A percentile compares a stretch with the other conserved stretches of the same genome.
phyloP scores from a whole-genome alignment of 2,797 vertebrate genomes.

The Sylvilagus floridanus region DNA sequence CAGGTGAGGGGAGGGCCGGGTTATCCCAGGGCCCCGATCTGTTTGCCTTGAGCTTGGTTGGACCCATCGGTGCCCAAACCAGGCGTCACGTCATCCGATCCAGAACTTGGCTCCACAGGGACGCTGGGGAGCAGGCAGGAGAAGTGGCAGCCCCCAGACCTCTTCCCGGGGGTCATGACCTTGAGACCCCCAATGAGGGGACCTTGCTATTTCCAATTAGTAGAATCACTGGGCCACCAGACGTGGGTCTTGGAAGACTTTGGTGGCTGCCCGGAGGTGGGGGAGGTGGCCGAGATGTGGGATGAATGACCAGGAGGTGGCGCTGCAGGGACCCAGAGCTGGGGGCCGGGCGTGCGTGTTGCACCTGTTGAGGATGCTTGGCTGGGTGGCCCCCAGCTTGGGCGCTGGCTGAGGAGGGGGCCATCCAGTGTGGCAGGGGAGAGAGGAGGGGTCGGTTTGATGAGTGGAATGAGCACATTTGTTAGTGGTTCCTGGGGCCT shows the following conservation, averaged over 20 bases:
- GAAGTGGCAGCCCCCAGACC: background rate
- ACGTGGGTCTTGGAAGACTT: background rate
- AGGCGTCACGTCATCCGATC: accelerated
- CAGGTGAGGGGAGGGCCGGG: accelerated
- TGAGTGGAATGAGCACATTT: background rate
- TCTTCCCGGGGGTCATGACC: too few species aligned
- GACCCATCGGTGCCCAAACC: background rate
- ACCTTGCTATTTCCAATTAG: accelerated
- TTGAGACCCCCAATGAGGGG: background rate
- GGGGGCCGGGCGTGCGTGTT: too few species aligned
- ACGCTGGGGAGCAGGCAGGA: accelerated
- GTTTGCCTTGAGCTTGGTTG: background rate
- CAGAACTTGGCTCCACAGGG: background rate
- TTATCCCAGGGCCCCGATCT: background rate
- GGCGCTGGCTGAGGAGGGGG: background rate
- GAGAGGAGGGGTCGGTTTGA: accelerated
- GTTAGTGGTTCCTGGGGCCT: background rate
- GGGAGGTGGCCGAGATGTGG: background rate
- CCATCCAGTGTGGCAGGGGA: accelerated
- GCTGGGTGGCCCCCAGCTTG: background rate
- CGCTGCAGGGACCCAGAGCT: accelerated
- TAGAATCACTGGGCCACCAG: accelerated
- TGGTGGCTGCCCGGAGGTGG: background rate
- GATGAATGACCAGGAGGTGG: background rate
- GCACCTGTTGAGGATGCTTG: accelerated